Conservation (phyloP, 2,888 invertebrate species). For the Herminia tarsipennalis region DNA sequence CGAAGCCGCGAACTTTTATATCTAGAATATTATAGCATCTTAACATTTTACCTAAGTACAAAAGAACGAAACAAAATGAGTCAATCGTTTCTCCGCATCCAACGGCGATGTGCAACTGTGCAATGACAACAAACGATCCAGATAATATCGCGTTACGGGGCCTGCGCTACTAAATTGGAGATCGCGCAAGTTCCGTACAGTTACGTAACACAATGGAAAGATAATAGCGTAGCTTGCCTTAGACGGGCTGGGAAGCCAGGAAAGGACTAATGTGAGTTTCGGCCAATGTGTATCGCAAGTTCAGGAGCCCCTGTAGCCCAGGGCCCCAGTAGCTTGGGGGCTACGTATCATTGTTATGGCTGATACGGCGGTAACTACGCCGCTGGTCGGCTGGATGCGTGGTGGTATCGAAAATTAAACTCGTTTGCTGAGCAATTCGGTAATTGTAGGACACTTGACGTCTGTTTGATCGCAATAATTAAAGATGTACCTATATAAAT, state of each 20-base stretch:
- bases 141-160: slow-evolving; percentile 40
- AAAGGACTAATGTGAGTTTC: too few species aligned
- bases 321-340: too few species aligned
- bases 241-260: too few species aligned
- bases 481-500: too few species aligned
- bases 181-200: slow-evolving; percentile 36
- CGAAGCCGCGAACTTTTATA: too few species aligned
- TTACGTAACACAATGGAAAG: slow-evolving; percentile 28
- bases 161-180: slow-evolving; percentile 35
- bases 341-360: too few species aligned
- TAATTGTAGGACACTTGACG: not conserved
- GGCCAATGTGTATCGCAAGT: too few species aligned
- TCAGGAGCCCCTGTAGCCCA: too few species aligned
- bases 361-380: too few species aligned
- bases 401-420: not conserved
- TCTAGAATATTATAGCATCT: too few species aligned
- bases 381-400: not conserved
- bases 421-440: not conserved
- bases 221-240: not conserved
- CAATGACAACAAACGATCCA: slow-evolving; percentile 28
- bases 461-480: too few species aligned
- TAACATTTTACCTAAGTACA: too few species aligned
- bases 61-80: not conserved
- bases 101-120: slow-evolving; percentile 3
- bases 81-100: slow-evolving; percentile 2